Base-by-base conservation (phyloP, 1,140 invertebrate species). In the Caenorhabditis tropicalis region DNA sequence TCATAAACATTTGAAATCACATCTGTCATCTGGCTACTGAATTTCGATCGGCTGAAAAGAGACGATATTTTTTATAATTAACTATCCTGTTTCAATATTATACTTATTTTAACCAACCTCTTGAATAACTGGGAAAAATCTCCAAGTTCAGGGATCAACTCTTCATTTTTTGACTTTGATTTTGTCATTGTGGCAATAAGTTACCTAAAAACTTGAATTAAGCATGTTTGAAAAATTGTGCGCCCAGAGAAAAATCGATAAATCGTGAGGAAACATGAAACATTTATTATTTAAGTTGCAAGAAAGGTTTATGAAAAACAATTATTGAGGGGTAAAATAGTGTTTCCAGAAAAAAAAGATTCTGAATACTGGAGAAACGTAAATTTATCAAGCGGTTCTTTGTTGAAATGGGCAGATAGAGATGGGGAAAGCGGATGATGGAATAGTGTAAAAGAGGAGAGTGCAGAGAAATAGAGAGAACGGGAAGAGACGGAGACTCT, bases 1-100 rank as follows among this genome's bases (percentile, higher is more conserved):
- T 74, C 65, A 21, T 74, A 74, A 6, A 74, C 36, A 43, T 74
- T 24, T n/a, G 65, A 74, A 46, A 74, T 74, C n/a, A 74, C 65
- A 43, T 74, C 65, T 7, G 65, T 27, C n/a, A 74, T 24, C 9
- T 6, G 10, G n/a, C 24, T 36, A 9, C 36, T 21, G 36, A 74
- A 43, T 43, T 74, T 74, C 10, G 65, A 74, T 7, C 65, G 65
- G n/a, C 65, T 74, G 65, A 24, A 74, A 74, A 19, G 31, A 39
- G 4, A 16, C 43, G 3, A 4, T 21, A 21, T 43, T 31, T 0
- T 16, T 33, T 65, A 24, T 2, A 21, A 19, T 4, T 24, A 24
- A 24, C 65, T 3, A n/a, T n/a, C n/a, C n/a, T n/a, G n/a, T n/a
- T n/a, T n/a, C n/a, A n/a, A n/a, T n/a, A n/a, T n/a, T n/a, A n/a